Evolutionary conservation across 2,797 vertebrate genomes (phyloP).

Genomic region (Artibeus jamaicensis): DNA sequence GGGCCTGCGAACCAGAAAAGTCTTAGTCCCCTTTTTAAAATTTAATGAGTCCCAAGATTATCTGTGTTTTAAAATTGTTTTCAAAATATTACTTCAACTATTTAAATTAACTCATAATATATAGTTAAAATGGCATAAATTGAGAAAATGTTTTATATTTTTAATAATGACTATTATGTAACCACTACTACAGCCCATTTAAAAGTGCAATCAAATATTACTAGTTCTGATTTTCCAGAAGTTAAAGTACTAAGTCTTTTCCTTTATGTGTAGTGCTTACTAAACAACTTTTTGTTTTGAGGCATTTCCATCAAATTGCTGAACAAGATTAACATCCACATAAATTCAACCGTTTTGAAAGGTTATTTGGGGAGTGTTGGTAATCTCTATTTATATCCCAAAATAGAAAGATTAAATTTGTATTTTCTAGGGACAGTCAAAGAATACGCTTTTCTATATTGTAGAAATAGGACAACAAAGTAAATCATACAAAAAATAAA

Average conservation of each 20-base stretch:
- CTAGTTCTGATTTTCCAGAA: slow-evolving; percentile 82
- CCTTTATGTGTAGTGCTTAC: slow-evolving; percentile 62
- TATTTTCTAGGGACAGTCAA: slow-evolving; percentile 90
- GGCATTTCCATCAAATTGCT: slow-evolving; percentile 82
- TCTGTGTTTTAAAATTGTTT: not conserved
- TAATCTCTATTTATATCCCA: slow-evolving; percentile 87
- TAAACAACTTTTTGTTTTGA: slow-evolving; percentile 80
- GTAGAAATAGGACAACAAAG: slow-evolving; percentile 85
- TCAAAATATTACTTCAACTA: not conserved
- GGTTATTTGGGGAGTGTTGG: slow-evolving; percentile 77
- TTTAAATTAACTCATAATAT: slow-evolving; percentile 8
- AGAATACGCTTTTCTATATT: slow-evolving; percentile 90
- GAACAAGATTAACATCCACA: slow-evolving; percentile 77
- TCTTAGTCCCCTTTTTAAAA: not conserved
- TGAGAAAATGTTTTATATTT: not conserved
- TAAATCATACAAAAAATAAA: slow-evolving; percentile 89
- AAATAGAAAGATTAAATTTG: slow-evolving; percentile 88
- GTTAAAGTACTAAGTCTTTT: slow-evolving; percentile 75
- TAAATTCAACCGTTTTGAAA: slow-evolving; percentile 78
- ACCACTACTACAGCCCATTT: slow-evolving; percentile 48
- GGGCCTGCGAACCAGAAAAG: too few relatives aligned
- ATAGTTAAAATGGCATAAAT: not conserved
- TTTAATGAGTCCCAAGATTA: not conserved
- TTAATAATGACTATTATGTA: slow-evolving; percentile 6
- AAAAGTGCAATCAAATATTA: slow-evolving; percentile 86